These are phyloP conservation scores for Antennarius striatus DNA, from an alignment of 2,113 vertebrate species.

Conservation along the genomic window DNA sequence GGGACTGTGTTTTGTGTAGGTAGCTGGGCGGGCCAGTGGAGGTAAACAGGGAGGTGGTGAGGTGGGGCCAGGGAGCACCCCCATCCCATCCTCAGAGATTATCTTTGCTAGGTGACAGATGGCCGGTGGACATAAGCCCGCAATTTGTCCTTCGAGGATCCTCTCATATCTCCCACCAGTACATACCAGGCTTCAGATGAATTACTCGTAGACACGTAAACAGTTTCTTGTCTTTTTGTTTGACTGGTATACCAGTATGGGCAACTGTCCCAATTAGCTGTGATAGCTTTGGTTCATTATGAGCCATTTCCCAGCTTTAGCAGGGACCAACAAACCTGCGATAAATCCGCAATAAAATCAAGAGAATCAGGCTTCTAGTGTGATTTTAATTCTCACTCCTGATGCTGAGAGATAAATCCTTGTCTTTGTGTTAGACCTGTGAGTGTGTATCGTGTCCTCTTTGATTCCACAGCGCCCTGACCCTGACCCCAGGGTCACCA, in stretches of 20 bases:
- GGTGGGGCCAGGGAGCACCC: conserved; percentile 34
- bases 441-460: conserved; percentile 45
- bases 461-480: conserved; percentile 58
- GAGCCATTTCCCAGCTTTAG: too few species aligned
- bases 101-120: conserved; percentile 71
- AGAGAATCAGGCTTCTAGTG: conserved; percentile 24
- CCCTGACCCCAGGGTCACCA: conserved; percentile 66
- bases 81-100: conserved; percentile 60
- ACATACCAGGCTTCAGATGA: conserved; percentile 14
- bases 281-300: neutral
- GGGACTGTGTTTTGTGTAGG: conserved; percentile 31
- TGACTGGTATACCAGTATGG: neutral
- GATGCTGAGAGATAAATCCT: conserved; percentile 26
- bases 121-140: conserved; percentile 63
- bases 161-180: conserved; percentile 29
- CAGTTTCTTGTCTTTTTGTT: neutral
- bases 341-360: neutral
- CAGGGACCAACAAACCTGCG: neutral
- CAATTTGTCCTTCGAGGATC: conserved; percentile 68
- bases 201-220: conserved; percentile 10
- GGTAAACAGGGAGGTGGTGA: conserved; percentile 1
- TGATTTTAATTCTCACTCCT: conserved; percentile 21
- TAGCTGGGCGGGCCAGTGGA: conserved; percentile 14
- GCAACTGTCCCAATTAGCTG: neutral
- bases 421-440: conserved; percentile 31